Conservation (phyloP, 2,888 invertebrate genomes). For the Caenorhabditis parvicauda region DNA sequence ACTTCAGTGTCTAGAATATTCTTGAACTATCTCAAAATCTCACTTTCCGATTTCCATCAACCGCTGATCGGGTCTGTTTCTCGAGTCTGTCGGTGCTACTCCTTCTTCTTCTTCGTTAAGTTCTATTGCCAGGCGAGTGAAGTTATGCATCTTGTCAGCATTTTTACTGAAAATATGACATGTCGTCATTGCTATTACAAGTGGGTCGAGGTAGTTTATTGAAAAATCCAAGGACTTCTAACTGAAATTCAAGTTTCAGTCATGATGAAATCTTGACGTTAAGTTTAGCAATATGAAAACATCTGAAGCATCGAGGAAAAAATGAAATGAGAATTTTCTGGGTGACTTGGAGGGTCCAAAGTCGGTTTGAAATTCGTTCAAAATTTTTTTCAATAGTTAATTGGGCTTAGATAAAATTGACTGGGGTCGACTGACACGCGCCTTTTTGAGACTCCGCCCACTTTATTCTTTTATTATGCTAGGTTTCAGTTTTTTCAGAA, state of each 20-base stretch:
- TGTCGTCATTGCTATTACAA: background rate
- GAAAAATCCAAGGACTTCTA: background rate
- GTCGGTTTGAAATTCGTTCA: no score
- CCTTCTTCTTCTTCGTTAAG: constrained; percentile 89
- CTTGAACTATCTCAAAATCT: constrained; percentile 30
- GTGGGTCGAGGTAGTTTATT: background rate
- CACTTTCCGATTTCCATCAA: constrained; percentile 80
- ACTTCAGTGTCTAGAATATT: no score
- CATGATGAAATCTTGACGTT: no score
- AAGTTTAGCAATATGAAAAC: no score
- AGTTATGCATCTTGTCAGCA: constrained; percentile 81
- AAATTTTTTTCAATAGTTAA: no score
- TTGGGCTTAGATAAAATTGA: no score
- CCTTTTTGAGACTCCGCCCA: no score
- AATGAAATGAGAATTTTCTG: no score
- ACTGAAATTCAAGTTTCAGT: background rate
- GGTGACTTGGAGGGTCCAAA: no score
- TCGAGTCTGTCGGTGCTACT: constrained; percentile 90
- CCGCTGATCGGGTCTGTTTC: constrained; percentile 89
- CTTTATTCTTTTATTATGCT: constrained; percentile 1
- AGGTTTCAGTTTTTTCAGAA: constrained; percentile 5
- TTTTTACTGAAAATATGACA: constrained; percentile 67
- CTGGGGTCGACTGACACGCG: no score
- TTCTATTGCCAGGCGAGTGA: constrained; percentile 90
- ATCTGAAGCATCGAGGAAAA: no score